A percentile compares a stretch with the other conserved stretches of the same genome.
Conservation (phyloP, 2,113 vertebrate species). For the Datnioides undecimradiatus region DNA sequence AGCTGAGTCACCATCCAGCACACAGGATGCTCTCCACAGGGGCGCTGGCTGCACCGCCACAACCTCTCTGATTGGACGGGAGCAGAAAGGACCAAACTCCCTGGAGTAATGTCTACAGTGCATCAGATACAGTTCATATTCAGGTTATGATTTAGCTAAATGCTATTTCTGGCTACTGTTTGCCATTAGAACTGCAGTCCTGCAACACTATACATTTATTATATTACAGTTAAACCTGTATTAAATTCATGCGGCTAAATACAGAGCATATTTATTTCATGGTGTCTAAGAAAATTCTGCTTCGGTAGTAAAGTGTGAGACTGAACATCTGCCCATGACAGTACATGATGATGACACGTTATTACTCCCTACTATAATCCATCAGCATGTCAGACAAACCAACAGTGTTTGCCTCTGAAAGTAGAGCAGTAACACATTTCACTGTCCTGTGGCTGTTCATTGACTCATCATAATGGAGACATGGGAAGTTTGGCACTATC, state of each 20-base stretch:
- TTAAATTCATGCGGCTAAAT: neutral
- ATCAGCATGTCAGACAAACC: neutral
- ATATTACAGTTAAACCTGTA: neutral
- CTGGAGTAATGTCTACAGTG: neutral
- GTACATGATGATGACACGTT: neutral
- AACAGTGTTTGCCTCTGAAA: slow-evolving; percentile 2
- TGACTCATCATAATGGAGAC: slow-evolving; percentile 26
- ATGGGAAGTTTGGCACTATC: neutral
- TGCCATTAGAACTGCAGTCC: neutral
- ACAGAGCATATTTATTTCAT: neutral
- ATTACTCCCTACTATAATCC: too few species aligned
- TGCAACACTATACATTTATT: neutral
- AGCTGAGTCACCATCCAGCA: slow-evolving; percentile 71
- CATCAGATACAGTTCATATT: slow-evolving; percentile 27
- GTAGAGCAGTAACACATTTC: neutral
- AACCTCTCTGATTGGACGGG: slow-evolving; percentile 59
- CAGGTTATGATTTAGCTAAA: neutral
- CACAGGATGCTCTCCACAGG: slow-evolving; percentile 52
- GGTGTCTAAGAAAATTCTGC: too few species aligned
- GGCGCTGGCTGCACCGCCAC: slow-evolving; percentile 55
- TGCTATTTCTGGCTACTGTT: neutral
- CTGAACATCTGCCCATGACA: neutral
- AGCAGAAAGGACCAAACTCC: slow-evolving; percentile 26
- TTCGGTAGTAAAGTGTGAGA: neutral
- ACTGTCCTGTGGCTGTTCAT: neutral